Evolutionary conservation across 2,888 invertebrate species (phyloP), one percentile per base, ranked within the genome.

Genomic region (Chironomus riparius): DNA sequence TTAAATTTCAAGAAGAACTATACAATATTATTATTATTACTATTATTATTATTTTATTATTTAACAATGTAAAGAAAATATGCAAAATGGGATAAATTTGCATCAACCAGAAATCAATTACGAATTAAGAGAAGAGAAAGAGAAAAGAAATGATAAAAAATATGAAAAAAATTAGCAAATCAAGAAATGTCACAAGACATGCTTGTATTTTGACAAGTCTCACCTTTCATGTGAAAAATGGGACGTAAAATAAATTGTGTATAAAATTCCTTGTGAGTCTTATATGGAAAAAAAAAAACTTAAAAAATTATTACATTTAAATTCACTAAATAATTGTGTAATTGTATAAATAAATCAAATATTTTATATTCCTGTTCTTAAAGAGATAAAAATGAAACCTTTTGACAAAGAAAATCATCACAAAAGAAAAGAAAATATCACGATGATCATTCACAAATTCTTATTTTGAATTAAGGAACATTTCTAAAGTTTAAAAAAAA

Each of bases 311-410:
- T 61, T 74, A 71, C 71, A 71, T 74, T 70, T 28, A 70, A 70
- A 70, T 70, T 74, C 62, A 74, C 74, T 74, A 28, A 56, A 71
- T 73, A 62, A 73, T 62, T 73, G 74, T 74, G 74, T 74, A 74
- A 72, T 68, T 74, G 74, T 74, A 68, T 73, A 62, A 74, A 65
- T 21, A 68, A 28, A 68, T 38, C 38, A 65, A 5, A 24, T 62
- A 68, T 74, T 74, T 74, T 74, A 47, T 65, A 68, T 68, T 72
- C 74, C 74, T 68, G 15, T 65, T 62, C 28, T 69, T 69, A 69
- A 28, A 69, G 13, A 24, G 10, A 47, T 38, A 28, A n/a, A n/a
- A n/a, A 15, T 68, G n/a, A 47, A 38, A 38, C 38, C 38, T 38
- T 38, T 38, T 10, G 38, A 38, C 38, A 38, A 38, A 50, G 56